phyloP scores from a whole-genome alignment of 2,113 vertebrate genomes.

The Phalacrocorax carbo region DNA sequence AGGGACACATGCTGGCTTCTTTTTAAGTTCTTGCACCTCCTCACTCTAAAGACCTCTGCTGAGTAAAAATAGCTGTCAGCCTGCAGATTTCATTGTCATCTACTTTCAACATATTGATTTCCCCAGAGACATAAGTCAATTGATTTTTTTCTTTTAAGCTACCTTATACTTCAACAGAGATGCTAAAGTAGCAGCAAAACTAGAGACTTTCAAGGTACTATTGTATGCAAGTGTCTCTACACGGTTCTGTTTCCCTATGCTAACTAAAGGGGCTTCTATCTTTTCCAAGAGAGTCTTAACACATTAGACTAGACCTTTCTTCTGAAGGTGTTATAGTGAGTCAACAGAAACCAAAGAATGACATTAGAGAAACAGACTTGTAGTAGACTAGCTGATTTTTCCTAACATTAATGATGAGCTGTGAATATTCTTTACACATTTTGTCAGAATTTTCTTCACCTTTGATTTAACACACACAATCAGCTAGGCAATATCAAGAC shows the following conservation, averaged over 20 bases:
- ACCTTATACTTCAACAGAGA: neutral
- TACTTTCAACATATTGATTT: conserved; percentile 20
- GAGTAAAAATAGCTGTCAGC: conserved; percentile 16
- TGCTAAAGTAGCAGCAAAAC: neutral
- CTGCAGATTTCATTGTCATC: conserved; percentile 7
- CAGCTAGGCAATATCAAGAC: neutral
- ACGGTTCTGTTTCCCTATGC: neutral
- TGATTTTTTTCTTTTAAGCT: neutral
- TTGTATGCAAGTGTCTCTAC: neutral
- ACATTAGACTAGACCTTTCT: neutral
- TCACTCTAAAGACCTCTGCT: neutral
- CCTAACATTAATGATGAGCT: neutral
- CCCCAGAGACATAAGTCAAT: neutral
- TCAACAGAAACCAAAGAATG: neutral
- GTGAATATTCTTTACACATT: neutral
- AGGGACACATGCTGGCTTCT: neutral
- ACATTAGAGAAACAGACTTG: neutral
- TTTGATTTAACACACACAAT: neutral
- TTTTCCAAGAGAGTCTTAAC: neutral
- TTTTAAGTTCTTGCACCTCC: conserved; percentile 1
- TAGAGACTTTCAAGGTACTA: neutral
- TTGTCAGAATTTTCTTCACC: neutral
- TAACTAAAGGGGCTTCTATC: neutral
- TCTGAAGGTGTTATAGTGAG: neutral
- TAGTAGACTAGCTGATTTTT: neutral